A percentile compares a stretch with the other conserved stretches of the same genome.
phyloP scores from a whole-genome alignment of 2,888 invertebrate genomes.

The Drosophila ustulata region DNA sequence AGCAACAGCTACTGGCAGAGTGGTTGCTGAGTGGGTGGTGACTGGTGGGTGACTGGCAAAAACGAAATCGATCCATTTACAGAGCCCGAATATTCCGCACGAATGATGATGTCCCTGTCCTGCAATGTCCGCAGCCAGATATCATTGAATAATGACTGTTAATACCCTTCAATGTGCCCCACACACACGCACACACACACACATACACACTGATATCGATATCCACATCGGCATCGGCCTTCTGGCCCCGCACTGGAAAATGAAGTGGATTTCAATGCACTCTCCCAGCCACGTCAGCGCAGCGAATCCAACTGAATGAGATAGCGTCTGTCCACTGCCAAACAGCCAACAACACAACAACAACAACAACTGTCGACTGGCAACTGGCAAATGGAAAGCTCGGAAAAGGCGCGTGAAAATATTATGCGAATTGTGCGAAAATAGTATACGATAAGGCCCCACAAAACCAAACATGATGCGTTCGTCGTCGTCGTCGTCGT shows the following conservation, averaged over 20 bases:
- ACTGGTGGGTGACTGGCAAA: constrained; percentile 27
- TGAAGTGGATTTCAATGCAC: constrained; percentile 81
- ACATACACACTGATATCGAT: constrained; percentile 5
- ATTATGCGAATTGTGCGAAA: constrained; percentile 80
- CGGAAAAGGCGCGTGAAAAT: constrained; percentile 57
- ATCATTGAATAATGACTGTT: constrained; percentile 85
- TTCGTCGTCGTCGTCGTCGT: constrained; percentile 2
- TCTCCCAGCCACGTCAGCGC: constrained; percentile 52
- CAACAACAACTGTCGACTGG: constrained; percentile 21
- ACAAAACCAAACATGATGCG: constrained; percentile 39
- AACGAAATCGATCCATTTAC: constrained; percentile 74
- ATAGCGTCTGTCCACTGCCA: constrained; percentile 41
- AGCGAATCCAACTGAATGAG: constrained; percentile 50
- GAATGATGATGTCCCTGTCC: constrained; percentile 79
- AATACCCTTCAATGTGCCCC: constrained; percentile 83
- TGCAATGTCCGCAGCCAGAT: constrained; percentile 81
- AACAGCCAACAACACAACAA: neutral
- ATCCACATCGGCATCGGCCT: constrained; percentile 15
- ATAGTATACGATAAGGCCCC: constrained; percentile 70
- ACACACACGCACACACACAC: constrained; percentile 15
- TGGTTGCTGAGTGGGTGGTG: constrained; percentile 3
- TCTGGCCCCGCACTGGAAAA: constrained; percentile 39
- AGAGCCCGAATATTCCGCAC: constrained; percentile 63
- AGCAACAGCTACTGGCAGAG: constrained; percentile 15
- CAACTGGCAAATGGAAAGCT: constrained; percentile 20